phyloP scores from a whole-genome alignment of 2,888 invertebrate species.

The Cerceris ruficornis region DNA sequence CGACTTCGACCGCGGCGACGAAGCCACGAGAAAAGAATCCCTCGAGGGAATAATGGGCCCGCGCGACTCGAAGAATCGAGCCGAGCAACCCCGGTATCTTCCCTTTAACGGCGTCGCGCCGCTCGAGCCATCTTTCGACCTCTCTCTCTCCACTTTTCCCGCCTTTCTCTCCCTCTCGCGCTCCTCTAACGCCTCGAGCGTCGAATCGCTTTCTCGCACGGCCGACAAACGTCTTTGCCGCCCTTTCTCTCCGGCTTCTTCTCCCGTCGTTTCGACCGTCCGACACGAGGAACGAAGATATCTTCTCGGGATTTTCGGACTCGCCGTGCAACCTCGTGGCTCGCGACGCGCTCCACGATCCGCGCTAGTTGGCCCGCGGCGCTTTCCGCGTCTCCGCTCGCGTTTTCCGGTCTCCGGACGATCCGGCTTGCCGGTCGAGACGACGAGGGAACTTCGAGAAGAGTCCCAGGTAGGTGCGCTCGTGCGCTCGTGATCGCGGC shows the following conservation, averaged over 20 bases:
- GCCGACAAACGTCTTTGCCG: background rate
- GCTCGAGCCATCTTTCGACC: conserved; percentile 27
- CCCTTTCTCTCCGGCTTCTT: background rate
- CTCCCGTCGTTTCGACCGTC: too few species aligned
- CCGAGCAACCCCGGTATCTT: conserved; percentile 49
- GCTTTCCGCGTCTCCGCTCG: background rate
- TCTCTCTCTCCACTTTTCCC: conserved; percentile 4
- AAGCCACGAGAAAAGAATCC: conserved; percentile 13
- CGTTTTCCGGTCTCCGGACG: background rate
- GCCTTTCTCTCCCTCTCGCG: background rate
- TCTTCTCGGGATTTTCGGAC: too few species aligned
- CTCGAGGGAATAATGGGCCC: conserved; percentile 55
- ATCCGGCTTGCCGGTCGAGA: background rate
- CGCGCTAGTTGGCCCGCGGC: too few species aligned
- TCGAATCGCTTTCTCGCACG: conserved; percentile 29
- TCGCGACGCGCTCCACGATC: too few species aligned
- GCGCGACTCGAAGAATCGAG: conserved; percentile 62
- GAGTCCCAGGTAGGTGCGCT: conserved; percentile 4
- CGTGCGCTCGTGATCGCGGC: conserved; percentile 20
- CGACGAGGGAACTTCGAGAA: conserved; percentile 11
- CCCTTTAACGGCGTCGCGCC: conserved; percentile 39
- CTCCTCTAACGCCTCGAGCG: conserved; percentile 36
- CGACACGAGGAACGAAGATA: too few species aligned
- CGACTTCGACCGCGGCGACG: conserved; percentile 5
- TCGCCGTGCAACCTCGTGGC: too few species aligned